A percentile compares a stretch with the other conserved stretches of the same genome.
Evolutionary conservation across 2,113 vertebrate genomes (phyloP).

Genomic region (Actenoides lindsayi): DNA sequence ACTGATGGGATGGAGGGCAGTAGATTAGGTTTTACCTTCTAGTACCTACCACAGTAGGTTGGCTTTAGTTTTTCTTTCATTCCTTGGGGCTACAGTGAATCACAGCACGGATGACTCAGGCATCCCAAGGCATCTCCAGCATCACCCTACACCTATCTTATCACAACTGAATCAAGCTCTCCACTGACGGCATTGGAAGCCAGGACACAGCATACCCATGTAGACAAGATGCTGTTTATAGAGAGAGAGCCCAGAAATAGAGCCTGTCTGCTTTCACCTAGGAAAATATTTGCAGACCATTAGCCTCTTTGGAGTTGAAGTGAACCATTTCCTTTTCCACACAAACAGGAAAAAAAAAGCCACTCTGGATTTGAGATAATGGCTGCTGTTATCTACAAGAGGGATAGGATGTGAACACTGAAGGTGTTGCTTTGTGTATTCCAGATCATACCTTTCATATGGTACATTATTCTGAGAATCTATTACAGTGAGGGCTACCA

Average conservation of each 20-base stretch:
- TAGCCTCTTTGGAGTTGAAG: background rate
- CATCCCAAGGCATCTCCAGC: background rate
- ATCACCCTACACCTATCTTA: background rate
- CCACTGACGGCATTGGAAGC: background rate
- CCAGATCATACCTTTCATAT: background rate
- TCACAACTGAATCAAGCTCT: background rate
- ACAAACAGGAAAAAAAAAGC: background rate
- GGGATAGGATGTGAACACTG: background rate
- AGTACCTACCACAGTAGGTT: background rate
- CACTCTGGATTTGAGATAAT: background rate
- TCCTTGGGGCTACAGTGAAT: background rate
- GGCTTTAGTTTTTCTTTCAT: background rate
- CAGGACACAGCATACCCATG: rapidly evolving
- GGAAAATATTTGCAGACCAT: background rate
- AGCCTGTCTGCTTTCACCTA: background rate
- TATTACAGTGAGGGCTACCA: background rate
- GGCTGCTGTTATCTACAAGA: background rate
- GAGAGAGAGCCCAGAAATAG: background rate
- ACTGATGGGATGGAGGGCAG: background rate
- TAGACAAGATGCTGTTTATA: background rate
- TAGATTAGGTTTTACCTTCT: background rate
- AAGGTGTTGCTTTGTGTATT: background rate
- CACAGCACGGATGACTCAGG: background rate
- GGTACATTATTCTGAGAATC: background rate
- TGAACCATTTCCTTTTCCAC: background rate